Base-by-base conservation (phyloP, 2,888 invertebrate species). In the Sarcophaga caerulescens region DNA sequence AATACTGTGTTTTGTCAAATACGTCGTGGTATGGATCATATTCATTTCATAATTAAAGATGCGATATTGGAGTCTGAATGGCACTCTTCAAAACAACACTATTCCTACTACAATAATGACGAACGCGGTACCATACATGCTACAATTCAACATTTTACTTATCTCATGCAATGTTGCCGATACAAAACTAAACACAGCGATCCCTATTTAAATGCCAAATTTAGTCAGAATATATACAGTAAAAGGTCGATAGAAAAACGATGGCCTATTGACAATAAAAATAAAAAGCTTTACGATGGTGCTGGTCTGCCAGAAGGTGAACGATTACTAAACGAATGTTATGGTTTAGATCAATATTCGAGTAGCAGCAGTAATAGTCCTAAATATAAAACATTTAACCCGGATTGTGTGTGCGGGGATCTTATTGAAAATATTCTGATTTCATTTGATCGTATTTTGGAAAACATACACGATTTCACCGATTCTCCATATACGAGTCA, bases 401-500 rank as follows among this genome's bases (percentile, higher is more conserved):
- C 90, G 91, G 81, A 89, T 92, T 69, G 91, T 90, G 84, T 90
- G 65, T 81, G 84, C 71, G 78, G 78, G 8, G 86, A 86, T 57
- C 71, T 92, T 3, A 94, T 98, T 90, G 97, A 98, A 90, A 96
- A 97, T 88, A 95, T 99, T 77, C 96, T 97, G 44, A 94, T 96
- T 89, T 97, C 98, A 85, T 95, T 99, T 91, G 98, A 99, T 90
- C 96, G 97, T 88, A 96, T 98, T 84, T 95, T 98, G 87, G 99
- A 99, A 94, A 96, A 98, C 92, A 98, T 98, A 87, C 97, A 98
- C 94, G 99, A 99, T 94, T 99, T 99, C 94, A 99, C 99, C 76
- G 99, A 99, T 94, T 99, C 99, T 88, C 99, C 99, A 88, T 99
- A 99, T 94, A 99, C 99, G 87, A 97, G 97, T 89, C 99, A 99